Evolutionary conservation across 2,797 vertebrate genomes (phyloP), one percentile per base, ranked within the genome.

Genomic region (Natrix natrix): DNA sequence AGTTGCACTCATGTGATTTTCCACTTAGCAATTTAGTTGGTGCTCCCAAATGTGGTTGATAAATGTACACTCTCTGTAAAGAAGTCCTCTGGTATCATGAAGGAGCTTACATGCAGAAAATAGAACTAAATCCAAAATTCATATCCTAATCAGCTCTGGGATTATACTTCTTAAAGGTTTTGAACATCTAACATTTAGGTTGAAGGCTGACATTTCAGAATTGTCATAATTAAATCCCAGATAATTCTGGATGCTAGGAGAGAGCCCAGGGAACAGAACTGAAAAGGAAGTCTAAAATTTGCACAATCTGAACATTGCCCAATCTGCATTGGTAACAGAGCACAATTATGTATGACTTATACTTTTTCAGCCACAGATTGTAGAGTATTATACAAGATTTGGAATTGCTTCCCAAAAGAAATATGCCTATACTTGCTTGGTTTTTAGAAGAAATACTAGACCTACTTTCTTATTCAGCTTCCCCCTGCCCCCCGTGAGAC

Each of bases 401-500:
- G 69, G 69, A 74, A 78, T 22, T 78, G 32, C 69, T 78, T 78
- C 32, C 69, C 69, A 10, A 43, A 78, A 78, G 32, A 78, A 78
- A 78, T 3, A 8, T 22, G 32, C 37, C 32, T 78, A 43, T 43
- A 10, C 16, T 78, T 78, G 8, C 69, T 78, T 20, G 32, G 16
- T 78, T 43, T 43, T 78, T 43, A 43, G 32, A 78, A 78, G 69
- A 43, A 78, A 78, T 43, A 78, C 32, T 10, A 78, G 32, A 10
- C 17, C 32, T 78, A 43, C 32, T 74, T 74, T 20, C 32, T 74
- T 74, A 43, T 78, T 78, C 32, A 74, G 16, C 16, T 3, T 74
- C 4, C 0, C 0, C 6, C 14, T 0, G 0, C 6, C 2, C 4
- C n/a, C n/a, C n/a, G 0, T 22, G 32, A 43, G 69, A 78, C 32